Percentiles rank a stretch among this genome's conserved stretches.
These are phyloP conservation scores for Monopis laevigella DNA, from an alignment of 2,888 invertebrate species.

Conservation along the genomic window DNA sequence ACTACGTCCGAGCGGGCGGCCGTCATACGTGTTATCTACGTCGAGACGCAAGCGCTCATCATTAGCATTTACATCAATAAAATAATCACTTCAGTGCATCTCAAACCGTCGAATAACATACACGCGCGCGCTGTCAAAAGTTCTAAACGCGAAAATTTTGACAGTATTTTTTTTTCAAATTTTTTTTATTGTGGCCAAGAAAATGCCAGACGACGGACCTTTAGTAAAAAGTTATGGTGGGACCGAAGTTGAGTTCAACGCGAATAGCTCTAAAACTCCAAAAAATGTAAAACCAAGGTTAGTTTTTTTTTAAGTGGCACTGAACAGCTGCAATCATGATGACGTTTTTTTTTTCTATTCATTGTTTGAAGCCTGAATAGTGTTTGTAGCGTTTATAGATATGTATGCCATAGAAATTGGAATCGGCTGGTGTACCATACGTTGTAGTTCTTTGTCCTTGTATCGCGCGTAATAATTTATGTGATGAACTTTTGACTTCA, in stretches of 20 bases:
- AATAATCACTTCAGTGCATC: slow-evolving; percentile 29
- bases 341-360: neutral
- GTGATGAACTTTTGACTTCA: no score
- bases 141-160: slow-evolving; percentile 1
- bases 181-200: slow-evolving; percentile 24
- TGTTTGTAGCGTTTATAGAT: no score
- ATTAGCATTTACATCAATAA: slow-evolving; percentile 51
- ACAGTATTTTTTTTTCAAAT: slow-evolving; percentile 3
- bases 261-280: slow-evolving; percentile 46
- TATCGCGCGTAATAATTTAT: no score
- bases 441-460: no score
- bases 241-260: slow-evolving; percentile 50
- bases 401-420: no score
- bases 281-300: slow-evolving; percentile 56
- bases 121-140: slow-evolving; percentile 14
- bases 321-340: neutral
- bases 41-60: slow-evolving; percentile 25
- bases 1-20: no score
- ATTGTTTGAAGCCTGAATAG: no score
- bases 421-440: no score
- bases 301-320: slow-evolving; percentile 22
- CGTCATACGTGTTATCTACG: slow-evolving; percentile 8
- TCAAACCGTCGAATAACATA: slow-evolving; percentile 28
- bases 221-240: slow-evolving; percentile 52
- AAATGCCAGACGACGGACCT: slow-evolving; percentile 57